Conservation (phyloP, 2,113 vertebrate genomes). For the Myrmecophaga tridactyla region DNA sequence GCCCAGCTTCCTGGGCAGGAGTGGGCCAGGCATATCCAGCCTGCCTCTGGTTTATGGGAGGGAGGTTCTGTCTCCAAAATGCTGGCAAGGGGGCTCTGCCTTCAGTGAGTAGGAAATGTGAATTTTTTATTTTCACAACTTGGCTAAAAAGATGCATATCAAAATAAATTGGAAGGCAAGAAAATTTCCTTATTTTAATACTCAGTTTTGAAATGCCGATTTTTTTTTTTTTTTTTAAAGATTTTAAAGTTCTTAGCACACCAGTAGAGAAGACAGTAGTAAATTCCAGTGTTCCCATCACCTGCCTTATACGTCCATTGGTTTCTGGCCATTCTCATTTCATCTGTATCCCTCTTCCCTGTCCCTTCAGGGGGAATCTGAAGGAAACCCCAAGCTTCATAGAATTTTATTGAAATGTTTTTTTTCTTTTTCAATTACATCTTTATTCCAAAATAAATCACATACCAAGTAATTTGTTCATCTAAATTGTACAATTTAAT, state of each 20-base stretch:
- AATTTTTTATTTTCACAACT: rapidly evolving
- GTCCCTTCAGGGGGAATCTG: background rate
- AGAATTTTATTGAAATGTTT: background rate
- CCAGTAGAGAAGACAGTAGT: too few species aligned
- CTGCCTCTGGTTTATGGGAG: too few species aligned
- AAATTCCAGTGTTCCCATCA: rapidly evolving
- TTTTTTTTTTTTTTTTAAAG: background rate
- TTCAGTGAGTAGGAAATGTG: background rate
- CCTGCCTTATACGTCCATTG: too few species aligned
- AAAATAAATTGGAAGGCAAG: background rate
- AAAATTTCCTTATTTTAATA: background rate
- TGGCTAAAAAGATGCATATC: background rate
- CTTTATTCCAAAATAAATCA: rapidly evolving
- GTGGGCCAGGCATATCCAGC: too few species aligned
- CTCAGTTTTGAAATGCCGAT: background rate
- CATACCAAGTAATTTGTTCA: rapidly evolving
- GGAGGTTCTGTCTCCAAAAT: too few species aligned
- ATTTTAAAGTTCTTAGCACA: background rate
- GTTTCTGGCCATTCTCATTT: too few species aligned
- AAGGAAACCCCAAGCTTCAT: background rate
- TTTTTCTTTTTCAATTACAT: background rate
- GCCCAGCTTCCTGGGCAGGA: too few species aligned
- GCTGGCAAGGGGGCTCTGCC: too few species aligned
- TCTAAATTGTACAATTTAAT: background rate
- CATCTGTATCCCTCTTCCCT: too few species aligned